Conservation (phyloP, 2,113 vertebrate genomes). For the Brachypteracias leptosomus region DNA sequence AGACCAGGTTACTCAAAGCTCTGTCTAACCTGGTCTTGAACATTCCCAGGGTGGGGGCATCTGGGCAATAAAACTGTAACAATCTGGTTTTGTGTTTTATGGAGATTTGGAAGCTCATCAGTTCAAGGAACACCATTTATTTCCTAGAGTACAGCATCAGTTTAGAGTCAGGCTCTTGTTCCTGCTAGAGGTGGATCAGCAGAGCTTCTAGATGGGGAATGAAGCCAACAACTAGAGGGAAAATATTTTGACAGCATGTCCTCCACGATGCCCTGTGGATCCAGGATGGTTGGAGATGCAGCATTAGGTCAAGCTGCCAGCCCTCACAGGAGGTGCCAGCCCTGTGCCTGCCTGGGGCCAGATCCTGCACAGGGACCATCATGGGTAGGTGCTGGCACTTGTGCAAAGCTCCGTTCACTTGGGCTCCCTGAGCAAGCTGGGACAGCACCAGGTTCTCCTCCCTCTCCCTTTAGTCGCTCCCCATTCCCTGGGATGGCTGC, state of each 20-base stretch:
- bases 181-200: not conserved
- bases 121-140: not conserved
- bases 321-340: not conserved
- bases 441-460: not conserved
- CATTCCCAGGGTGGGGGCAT: not conserved
- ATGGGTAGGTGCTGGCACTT: not conserved
- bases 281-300: not conserved
- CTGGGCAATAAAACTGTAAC: not conserved
- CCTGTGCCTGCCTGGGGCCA: not conserved
- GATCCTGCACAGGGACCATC: not conserved
- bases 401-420: not conserved
- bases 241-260: not conserved
- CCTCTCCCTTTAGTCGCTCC: not conserved
- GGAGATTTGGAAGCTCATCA: not conserved
- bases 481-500: not conserved
- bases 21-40: not conserved
- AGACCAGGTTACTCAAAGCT: not conserved
- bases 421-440: not conserved
- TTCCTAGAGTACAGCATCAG: not conserved
- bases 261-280: not conserved
- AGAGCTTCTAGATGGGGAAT: not conserved
- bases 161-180: accelerated
- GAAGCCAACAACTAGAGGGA: not conserved
- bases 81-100: not conserved
- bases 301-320: not conserved